Percentiles rank a stretch among this genome's conserved stretches.
phyloP scores from a whole-genome alignment of 2,113 vertebrate species.

The Menura novaehollandiae region DNA sequence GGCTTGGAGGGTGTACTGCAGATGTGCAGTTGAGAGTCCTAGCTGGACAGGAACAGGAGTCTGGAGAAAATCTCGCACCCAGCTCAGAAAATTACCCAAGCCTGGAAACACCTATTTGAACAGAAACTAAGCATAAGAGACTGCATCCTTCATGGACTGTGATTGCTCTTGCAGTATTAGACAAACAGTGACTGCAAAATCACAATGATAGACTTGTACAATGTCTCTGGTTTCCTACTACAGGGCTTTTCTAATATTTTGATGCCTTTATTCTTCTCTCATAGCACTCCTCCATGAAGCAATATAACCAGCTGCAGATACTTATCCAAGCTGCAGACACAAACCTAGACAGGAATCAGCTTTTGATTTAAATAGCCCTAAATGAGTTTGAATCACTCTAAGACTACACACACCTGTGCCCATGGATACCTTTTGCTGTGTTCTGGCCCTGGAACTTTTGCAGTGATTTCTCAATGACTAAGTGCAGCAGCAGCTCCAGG shows the following conservation, averaged over 20 bases:
- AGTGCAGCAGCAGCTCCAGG: neutral
- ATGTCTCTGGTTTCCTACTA: neutral
- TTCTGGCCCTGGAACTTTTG: neutral
- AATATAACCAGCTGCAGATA: constrained; percentile 34
- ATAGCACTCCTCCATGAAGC: neutral
- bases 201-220: neutral
- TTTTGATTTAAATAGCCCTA: constrained; percentile 49
- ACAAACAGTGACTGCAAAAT: neutral
- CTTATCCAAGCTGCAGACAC: constrained; percentile 25
- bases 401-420: constrained; percentile 35
- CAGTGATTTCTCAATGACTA: neutral
- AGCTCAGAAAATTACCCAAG: neutral
- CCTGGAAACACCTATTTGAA: neutral
- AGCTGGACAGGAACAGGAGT: neutral
- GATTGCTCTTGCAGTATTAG: neutral
- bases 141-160: neutral
- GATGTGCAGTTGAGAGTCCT: neutral
- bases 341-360: constrained; percentile 36
- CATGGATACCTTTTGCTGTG: neutral
- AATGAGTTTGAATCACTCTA: constrained; percentile 47
- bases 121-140: neutral
- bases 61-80: neutral
- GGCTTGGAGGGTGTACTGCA: neutral
- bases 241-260: neutral
- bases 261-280: neutral